Conservation (phyloP, 2,797 vertebrate species). For the Arrhamphus sclerolepis region DNA sequence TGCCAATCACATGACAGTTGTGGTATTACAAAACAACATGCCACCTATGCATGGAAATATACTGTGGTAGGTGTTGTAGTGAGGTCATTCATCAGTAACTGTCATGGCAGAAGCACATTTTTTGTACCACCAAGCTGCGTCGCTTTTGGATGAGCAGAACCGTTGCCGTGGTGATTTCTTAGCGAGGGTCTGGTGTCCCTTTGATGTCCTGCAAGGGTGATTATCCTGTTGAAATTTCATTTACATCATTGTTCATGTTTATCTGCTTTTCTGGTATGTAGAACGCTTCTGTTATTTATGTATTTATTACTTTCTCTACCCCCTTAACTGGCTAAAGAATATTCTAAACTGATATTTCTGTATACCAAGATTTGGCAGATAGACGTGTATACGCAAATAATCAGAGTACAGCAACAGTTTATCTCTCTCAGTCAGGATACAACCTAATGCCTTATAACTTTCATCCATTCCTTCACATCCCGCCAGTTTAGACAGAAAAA, state of each 20-base stretch:
- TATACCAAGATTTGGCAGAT: conserved; percentile 38
- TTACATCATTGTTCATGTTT: conserved; percentile 53
- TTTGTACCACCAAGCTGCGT: conserved; percentile 50
- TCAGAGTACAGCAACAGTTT: conserved; percentile 55
- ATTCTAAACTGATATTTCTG: conserved; percentile 33
- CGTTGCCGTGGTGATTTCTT: conserved; percentile 48
- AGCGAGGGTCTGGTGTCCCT: conserved; percentile 57
- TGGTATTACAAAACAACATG: conserved; percentile 48
- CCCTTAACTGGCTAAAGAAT: conserved; percentile 23
- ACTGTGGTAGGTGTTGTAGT: conserved; percentile 62
- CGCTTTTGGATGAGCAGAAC: conserved; percentile 51
- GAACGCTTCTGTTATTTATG: conserved; percentile 60
- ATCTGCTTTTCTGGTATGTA: conserved; percentile 49
- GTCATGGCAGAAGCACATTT: conserved; percentile 49
- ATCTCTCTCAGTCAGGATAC: conserved; percentile 62
- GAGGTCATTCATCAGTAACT: conserved; percentile 46
- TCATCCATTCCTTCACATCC: conserved; percentile 65
- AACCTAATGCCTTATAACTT: conserved; percentile 80
- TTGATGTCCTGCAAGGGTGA: conserved; percentile 45
- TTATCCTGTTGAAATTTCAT: conserved; percentile 40
- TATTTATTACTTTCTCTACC: conserved; percentile 38
- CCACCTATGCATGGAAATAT: conserved; percentile 62
- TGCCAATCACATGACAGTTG: conserved; percentile 50
- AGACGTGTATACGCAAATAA: conserved; percentile 11
- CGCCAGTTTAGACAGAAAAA: conserved; percentile 42